Conservation (phyloP, 2,888 invertebrate genomes). For the Leptinotarsa tumamoca region DNA sequence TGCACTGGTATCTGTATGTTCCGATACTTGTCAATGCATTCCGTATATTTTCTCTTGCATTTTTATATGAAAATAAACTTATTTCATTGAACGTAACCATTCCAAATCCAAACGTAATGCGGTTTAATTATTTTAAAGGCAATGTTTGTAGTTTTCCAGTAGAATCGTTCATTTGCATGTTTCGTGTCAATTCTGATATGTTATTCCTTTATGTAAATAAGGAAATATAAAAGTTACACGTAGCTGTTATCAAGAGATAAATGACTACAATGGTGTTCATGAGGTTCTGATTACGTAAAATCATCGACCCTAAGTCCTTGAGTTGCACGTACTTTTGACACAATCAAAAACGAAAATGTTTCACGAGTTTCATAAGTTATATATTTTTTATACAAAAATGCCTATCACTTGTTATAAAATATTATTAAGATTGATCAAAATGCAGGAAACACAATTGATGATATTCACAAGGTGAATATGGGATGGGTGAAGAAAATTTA, state of each 20-base stretch:
- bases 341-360: neutral
- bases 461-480: too few relatives aligned
- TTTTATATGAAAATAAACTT: too few relatives aligned
- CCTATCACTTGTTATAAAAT: too few relatives aligned
- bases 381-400: too few relatives aligned
- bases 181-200: constrained; percentile 25
- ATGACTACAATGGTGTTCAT: neutral
- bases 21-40: too few relatives aligned
- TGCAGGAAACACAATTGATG: too few relatives aligned
- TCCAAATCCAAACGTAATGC: too few relatives aligned
- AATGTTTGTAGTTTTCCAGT: constrained; percentile 30
- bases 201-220: constrained; percentile 15
- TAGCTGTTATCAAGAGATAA: constrained; percentile 5
- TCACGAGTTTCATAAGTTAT: neutral
- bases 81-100: too few relatives aligned
- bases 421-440: too few relatives aligned
- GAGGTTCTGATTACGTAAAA: neutral
- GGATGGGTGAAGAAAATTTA: too few relatives aligned
- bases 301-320: neutral
- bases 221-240: neutral
- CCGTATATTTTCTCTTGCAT: too few relatives aligned
- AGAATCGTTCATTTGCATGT: constrained; percentile 36
- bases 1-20: too few relatives aligned
- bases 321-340: constrained; percentile 3
- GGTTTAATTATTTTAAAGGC: constrained; percentile 27